phyloP scores from a whole-genome alignment of 2,113 vertebrate species.

The Lathamus discolor region DNA sequence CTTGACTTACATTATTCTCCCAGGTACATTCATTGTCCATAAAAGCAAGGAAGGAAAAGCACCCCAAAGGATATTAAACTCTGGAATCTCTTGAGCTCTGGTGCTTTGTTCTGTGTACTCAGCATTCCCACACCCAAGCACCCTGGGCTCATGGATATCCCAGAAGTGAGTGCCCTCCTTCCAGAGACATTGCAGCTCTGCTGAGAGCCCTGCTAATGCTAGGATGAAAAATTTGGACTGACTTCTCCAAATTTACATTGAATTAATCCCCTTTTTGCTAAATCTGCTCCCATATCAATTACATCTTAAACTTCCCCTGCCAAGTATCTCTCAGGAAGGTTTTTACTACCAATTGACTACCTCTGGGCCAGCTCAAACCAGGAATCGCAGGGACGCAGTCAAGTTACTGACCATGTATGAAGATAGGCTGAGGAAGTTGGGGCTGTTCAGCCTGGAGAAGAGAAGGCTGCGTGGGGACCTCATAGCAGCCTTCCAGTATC shows the following conservation, averaged over 20 bases:
- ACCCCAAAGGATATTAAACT: constrained; percentile 35
- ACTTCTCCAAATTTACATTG: not conserved
- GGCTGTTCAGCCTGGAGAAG: no score
- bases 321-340: not conserved
- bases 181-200: not conserved
- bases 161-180: not conserved
- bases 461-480: no score
- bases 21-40: not conserved
- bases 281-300: not conserved
- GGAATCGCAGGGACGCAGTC: not conserved
- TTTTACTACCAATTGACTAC: not conserved
- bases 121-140: not conserved
- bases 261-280: not conserved
- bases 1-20: not conserved
- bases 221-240: not conserved
- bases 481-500: no score
- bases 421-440: no score
- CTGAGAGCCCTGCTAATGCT: not conserved
- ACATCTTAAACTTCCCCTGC: not conserved
- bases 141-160: not conserved
- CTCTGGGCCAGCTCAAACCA: not conserved
- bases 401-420: not conserved
- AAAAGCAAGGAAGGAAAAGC: constrained; percentile 29
- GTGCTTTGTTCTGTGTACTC: not conserved
- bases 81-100: not conserved